Percentiles rank a stretch among this genome's conserved stretches.
Evolutionary conservation across 1,140 invertebrate species (phyloP).

Genomic region (Zaprionus ornatus): DNA sequence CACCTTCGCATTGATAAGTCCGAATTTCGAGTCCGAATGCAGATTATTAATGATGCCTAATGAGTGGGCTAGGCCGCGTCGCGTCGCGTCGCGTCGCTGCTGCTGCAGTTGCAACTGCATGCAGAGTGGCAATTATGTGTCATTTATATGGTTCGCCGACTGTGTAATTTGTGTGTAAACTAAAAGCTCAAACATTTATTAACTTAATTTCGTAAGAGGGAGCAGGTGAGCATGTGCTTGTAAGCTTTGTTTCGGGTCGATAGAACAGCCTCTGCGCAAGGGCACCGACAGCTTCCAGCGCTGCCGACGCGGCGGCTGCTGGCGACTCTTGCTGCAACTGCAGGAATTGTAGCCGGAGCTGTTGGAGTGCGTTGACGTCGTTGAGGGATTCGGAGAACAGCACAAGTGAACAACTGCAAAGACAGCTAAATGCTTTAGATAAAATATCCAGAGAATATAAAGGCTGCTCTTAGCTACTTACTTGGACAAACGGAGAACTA

Average conservation of each 20-base stretch:
- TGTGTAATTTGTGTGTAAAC: constrained; percentile 64
- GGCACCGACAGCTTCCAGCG: constrained; percentile 67
- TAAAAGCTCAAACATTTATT: constrained; percentile 71
- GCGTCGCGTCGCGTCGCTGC: constrained; percentile 23
- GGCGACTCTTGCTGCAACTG: constrained; percentile 2
- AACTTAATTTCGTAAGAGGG: constrained; percentile 66
- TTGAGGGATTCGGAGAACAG: constrained; percentile 41
- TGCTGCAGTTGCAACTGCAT: constrained; percentile 30
- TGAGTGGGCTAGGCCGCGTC: constrained; percentile 67
- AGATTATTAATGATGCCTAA: constrained; percentile 77
- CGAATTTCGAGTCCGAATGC: constrained; percentile 5
- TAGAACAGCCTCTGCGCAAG: constrained; percentile 47
- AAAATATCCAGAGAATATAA: too few relatives aligned
- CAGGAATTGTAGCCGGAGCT: constrained; percentile 52
- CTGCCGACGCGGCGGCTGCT: constrained; percentile 28
- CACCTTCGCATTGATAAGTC: constrained; percentile 71
- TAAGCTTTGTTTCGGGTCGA: constrained; percentile 38
- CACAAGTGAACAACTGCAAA: constrained; percentile 3
- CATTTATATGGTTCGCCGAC: constrained; percentile 64
- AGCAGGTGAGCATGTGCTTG: constrained; percentile 7
- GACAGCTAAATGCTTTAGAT: not conserved
- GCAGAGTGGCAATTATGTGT: constrained; percentile 65
- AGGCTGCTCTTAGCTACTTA: constrained; percentile 34
- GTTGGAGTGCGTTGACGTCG: constrained; percentile 41
- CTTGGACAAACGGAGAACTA: constrained; percentile 42